A percentile compares a stretch with the other conserved stretches of the same genome.
These are phyloP conservation scores for Echeneis naucrates DNA, from an alignment of 2,797 vertebrate genomes.

Conservation along the genomic window DNA sequence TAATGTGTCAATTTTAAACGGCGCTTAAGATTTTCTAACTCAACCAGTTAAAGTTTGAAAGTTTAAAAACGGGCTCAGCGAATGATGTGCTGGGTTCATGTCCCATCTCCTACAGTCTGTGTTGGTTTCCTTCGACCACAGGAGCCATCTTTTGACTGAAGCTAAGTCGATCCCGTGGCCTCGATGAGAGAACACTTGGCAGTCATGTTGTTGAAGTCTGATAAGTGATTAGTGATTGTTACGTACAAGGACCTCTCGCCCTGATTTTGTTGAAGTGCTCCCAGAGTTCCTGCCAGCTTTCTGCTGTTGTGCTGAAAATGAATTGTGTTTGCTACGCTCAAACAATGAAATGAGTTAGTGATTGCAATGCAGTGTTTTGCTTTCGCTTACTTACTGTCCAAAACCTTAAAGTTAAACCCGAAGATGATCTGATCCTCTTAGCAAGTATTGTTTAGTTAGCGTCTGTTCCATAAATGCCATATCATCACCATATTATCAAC, in stretches of 20 bases:
- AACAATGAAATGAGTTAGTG: not conserved
- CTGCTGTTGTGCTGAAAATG: not conserved
- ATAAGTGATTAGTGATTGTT: conserved; percentile 27
- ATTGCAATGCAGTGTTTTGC: too few relatives aligned
- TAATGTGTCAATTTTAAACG: conserved; percentile 54
- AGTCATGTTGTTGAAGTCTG: conserved; percentile 13
- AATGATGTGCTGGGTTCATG: not conserved
- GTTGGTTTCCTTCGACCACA: not conserved
- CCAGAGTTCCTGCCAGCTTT: not conserved
- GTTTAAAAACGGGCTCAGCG: conserved; percentile 9
- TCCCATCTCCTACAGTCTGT: conserved; percentile 1
- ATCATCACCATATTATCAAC: not conserved
- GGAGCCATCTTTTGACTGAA: not conserved
- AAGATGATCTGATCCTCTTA: not conserved
- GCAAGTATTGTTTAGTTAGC: not conserved
- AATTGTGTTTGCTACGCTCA: not conserved
- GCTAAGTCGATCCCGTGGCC: conserved; percentile 5
- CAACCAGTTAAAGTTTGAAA: conserved; percentile 37
- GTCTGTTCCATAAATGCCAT: not conserved
- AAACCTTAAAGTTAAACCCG: not conserved
- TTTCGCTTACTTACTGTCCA: conserved; percentile 3
- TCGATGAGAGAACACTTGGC: conserved; percentile 13
- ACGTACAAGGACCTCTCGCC: conserved; percentile 20
- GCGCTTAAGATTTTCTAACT: conserved; percentile 28
- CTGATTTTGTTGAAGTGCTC: conserved; percentile 34